Conservation (phyloP, 2,113 vertebrate species). For the Grus americana region DNA sequence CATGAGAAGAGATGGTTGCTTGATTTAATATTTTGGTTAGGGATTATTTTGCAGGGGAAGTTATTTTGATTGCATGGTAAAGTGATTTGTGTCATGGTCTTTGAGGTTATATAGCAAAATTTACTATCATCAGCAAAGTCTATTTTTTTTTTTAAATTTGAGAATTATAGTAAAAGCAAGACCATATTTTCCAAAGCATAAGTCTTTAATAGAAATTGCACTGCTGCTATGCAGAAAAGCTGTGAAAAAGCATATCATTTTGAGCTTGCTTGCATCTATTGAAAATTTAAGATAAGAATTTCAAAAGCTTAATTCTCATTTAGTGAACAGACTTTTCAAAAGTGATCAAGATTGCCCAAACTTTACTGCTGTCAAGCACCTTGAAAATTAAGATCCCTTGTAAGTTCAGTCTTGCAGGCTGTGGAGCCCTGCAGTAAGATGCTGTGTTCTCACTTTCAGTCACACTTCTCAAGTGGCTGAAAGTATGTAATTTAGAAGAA, state of each 20-base stretch:
- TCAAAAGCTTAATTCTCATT: not conserved
- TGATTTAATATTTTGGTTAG: slow-evolving; percentile 19
- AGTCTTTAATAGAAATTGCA: not conserved
- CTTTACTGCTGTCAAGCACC: not conserved
- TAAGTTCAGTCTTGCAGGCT: not conserved
- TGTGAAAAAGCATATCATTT: not conserved
- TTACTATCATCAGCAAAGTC: not conserved
- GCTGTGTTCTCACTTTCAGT: not conserved
- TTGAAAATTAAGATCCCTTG: not conserved
- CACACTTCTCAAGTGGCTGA: not conserved
- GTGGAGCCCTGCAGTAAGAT: not conserved
- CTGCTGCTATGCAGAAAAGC: not conserved
- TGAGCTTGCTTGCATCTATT: not conserved
- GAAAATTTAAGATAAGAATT: not conserved
- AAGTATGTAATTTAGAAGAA: not conserved
- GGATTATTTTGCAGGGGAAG: not conserved
- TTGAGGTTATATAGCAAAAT: not conserved
- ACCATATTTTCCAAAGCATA: not conserved
- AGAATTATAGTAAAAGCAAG: not conserved
- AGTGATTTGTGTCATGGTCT: not conserved
- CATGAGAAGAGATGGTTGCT: not conserved
- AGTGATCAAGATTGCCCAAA: not conserved
- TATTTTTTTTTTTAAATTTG: not conserved
- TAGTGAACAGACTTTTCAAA: not conserved
- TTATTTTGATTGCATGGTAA: not conserved